Evolutionary conservation across 2,888 invertebrate species (phyloP), one percentile per base, ranked within the genome.

Genomic region (Geotrupes spiniger): DNA sequence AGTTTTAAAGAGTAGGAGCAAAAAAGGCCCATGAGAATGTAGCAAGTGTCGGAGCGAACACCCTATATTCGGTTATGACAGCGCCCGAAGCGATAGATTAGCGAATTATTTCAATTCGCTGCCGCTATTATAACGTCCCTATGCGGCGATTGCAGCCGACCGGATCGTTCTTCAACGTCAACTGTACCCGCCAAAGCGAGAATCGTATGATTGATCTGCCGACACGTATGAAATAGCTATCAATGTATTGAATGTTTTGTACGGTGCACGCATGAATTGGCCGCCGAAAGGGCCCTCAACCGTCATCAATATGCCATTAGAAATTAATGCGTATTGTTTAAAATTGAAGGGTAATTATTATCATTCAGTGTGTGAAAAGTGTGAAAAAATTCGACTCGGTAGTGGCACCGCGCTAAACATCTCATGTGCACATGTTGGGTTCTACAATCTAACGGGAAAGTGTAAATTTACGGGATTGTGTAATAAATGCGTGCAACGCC

Each of bases 21-120:
- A 40, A 64, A 62, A 61, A 62, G 62, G 56, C 58, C 65, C 59
- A 64, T 68, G 68, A 66, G 67, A 68, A 67, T 64, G 58, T 59
- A 63, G 58, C 67, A 68, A 68, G 66, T 68, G 68, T 65, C 64
- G 44, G 40, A 31, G 38, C 36, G 40, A 28, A 56, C 53, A 56
- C 57, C 53, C 53, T 56, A 50, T 57, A 56, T 58, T 53, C 58
- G 57, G 43, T 16, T 64, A 65, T 64, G 64, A 66, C 63, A 63
- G 57, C 62, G 54, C 61, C 63, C 63, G 62, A 57, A 54, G 61
- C 55, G 63, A 61, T 65, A 69, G 71, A 70, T 71, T 71, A 71
- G 63, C 68, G 68, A 65, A 69, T 71, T 71, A 70, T 71, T 71
- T 66, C 71, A 63, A 61, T 60, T 66, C 66, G 66, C 60, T 63